These are phyloP conservation scores for Forficula auricularia DNA, from an alignment of 1,140 invertebrate genomes.

Conservation along the genomic window DNA sequence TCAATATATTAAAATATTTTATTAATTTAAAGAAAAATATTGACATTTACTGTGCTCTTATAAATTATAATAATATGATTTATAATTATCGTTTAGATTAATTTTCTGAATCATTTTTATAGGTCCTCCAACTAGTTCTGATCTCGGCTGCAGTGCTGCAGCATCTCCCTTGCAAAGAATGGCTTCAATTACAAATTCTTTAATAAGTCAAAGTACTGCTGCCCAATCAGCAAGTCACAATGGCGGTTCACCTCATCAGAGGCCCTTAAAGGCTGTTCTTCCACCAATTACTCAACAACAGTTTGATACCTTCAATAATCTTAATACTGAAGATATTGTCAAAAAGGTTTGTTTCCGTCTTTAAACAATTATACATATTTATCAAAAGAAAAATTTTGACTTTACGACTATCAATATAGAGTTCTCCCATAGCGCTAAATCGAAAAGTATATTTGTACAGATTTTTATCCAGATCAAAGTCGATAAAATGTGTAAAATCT, in stretches of 20 bases:
- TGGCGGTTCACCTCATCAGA: conserved; percentile 36
- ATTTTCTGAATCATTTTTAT: no score
- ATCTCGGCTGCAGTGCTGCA: conserved; percentile 30
- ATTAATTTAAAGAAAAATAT: background rate
- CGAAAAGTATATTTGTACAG: no score
- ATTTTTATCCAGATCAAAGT: no score
- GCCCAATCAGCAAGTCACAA: no score
- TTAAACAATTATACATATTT: no score
- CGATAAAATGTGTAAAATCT: no score
- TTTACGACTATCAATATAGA: background rate
- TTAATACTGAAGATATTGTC: conserved; percentile 97
- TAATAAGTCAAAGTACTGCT: conserved; percentile 43
- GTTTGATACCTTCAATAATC: conserved; percentile 93
- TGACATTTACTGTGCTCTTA: no score
- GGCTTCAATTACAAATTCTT: conserved; percentile 92
- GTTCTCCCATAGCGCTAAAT: background rate
- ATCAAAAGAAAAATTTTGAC: no score
- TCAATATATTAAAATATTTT: background rate
- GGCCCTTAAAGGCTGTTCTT: conserved; percentile 85
- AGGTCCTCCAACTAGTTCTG: background rate
- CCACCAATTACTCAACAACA: conserved; percentile 97
- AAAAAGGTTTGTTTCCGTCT: conserved; percentile 58
- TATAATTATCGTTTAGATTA: no score
- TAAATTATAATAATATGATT: no score
- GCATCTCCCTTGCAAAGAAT: conserved; percentile 87